phyloP scores from a whole-genome alignment of 2,888 invertebrate species.

The Diaperis boleti region DNA sequence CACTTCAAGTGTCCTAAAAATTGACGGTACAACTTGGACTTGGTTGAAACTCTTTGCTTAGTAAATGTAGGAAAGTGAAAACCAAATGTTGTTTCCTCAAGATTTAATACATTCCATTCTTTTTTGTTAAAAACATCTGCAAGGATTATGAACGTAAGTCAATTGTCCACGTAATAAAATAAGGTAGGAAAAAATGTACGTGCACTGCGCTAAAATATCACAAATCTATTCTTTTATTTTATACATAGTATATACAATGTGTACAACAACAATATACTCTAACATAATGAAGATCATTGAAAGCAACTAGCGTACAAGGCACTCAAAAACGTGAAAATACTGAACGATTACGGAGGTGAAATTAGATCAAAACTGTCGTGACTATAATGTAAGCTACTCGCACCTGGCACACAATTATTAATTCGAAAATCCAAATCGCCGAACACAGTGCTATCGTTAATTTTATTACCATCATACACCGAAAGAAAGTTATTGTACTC shows the following conservation, averaged over 20 bases:
- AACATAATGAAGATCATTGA: constrained; percentile 53
- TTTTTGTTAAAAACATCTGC: no score
- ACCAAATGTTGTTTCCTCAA: no score
- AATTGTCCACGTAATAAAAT: no score
- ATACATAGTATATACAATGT: constrained; percentile 49
- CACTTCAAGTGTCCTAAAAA: no score
- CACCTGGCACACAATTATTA: constrained; percentile 50
- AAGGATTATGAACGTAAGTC: no score
- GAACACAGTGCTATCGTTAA: constrained; percentile 58
- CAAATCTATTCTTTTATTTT: constrained; percentile 46
- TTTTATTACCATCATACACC: constrained; percentile 58
- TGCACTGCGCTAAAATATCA: constrained; percentile 41
- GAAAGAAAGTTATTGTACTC: constrained; percentile 61
- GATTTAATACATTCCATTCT: no score
- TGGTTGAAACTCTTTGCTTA: no score
- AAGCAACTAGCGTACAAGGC: constrained; percentile 53
- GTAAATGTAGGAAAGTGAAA: no score
- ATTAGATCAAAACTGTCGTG: constrained; percentile 54
- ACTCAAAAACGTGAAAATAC: constrained; percentile 45
- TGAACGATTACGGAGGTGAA: constrained; percentile 49
- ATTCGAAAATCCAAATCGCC: constrained; percentile 64
- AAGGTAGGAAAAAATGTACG: no score
- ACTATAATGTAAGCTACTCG: constrained; percentile 53
- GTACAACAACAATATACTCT: constrained; percentile 46
- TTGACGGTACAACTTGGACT: no score